Base-by-base conservation (phyloP, 2,797 vertebrate species). In the Sphenopsis melanotis region DNA sequence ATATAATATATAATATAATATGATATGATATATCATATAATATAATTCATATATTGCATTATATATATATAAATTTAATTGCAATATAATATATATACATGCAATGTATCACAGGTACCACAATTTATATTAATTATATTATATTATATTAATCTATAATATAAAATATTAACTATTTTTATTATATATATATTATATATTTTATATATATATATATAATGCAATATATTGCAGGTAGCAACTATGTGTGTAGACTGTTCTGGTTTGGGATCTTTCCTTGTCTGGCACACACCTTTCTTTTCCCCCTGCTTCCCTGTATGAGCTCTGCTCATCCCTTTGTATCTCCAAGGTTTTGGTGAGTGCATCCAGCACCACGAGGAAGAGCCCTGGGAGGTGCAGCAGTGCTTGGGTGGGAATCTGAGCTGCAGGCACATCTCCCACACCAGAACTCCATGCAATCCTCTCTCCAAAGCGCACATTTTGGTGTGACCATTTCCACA, bases 301-400 rank as follows among this genome's bases (percentile, higher is more conserved):
- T 53, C n/a, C 47, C 61, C 16, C 39, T 61, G 46, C 23, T n/a
- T n/a, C 29, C 23, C n/a, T 37, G 5, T 15, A 3, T n/a, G 63
- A 23, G 5, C 61, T 85, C n/a, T 76, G 63, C 71, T 53, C 29
- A 36, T 29, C 29, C 63, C 29, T 60, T 52, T 46, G 46, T 27
- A 2, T 20, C 55, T 39, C 39, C 61, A 24, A 26, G 83, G 63
- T 34, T 60, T 34, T 61, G 55, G 13, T 17, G 72, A 30, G 72
- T 39, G 13, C 46, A 9, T 37, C 44, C 46, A 34, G 46, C 5
- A 3, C n/a, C 61, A 44, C 0, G 1, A 9, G 4, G 63, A 13
- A 19, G 61, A 59, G 46, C 46, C 27, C 46, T 66, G 71, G 52
- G 37, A 52, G 46, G 15, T 29, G 23, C 63, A 76, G 71, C 39